Percentiles rank a stretch among this genome's conserved stretches.
Conservation (phyloP, 1,140 invertebrate genomes). For the Drosophila ercepeae region DNA sequence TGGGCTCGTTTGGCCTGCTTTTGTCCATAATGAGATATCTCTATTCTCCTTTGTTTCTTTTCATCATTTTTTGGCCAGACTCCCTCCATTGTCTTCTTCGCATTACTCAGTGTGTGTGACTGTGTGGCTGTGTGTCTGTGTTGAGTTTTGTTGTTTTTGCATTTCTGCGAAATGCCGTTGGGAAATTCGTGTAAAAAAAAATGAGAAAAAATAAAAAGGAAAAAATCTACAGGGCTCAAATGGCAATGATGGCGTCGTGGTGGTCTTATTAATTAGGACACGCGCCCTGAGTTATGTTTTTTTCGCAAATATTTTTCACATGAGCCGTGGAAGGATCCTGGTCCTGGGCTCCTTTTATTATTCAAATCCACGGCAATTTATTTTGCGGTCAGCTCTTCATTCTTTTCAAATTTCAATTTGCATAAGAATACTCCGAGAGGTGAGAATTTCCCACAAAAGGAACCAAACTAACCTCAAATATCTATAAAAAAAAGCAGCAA, state of each 20-base stretch:
- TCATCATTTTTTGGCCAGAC: slow-evolving; percentile 57
- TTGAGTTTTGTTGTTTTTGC: slow-evolving; percentile 70
- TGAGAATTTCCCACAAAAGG: not conserved
- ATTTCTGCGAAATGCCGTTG: slow-evolving; percentile 72
- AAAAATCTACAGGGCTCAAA: slow-evolving; percentile 67
- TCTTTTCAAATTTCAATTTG: slow-evolving; percentile 53
- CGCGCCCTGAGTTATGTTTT: slow-evolving; percentile 48
- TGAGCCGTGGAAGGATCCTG: slow-evolving; percentile 23
- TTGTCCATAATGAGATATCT: slow-evolving; percentile 81
- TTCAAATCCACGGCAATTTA: slow-evolving; percentile 72
- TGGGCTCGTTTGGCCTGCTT: slow-evolving; percentile 60
- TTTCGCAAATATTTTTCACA: slow-evolving; percentile 2
- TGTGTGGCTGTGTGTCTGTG: slow-evolving; percentile 17
- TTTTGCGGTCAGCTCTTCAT: slow-evolving; percentile 12
- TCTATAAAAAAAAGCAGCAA: not conserved
- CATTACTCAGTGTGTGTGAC: slow-evolving; percentile 14
- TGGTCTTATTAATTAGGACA: slow-evolving; percentile 77
- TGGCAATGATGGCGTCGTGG: slow-evolving; percentile 65
- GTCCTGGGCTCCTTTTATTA: slow-evolving; percentile 47
- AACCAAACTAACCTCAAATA: too few species aligned
- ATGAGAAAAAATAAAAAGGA: slow-evolving; percentile 19
- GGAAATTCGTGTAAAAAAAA: slow-evolving; percentile 65
- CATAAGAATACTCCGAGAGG: slow-evolving; percentile 49
- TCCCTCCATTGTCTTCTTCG: slow-evolving; percentile 27
- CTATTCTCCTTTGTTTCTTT: slow-evolving; percentile 80